These are phyloP conservation scores for Drosophila incognita DNA, from an alignment of 2,888 invertebrate genomes.

Conservation along the genomic window DNA sequence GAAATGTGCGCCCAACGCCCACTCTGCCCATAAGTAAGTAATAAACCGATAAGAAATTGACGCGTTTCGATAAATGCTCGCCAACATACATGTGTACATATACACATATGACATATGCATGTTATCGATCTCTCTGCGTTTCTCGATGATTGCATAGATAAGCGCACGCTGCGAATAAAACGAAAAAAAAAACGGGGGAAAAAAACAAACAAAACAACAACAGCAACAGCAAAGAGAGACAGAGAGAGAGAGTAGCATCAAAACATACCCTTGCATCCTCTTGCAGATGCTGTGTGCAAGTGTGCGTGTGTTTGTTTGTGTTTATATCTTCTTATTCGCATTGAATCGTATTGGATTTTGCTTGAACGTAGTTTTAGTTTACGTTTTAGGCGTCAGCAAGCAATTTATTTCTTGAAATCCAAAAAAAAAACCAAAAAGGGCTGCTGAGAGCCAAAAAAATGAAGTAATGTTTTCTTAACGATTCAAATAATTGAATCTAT, in stretches of 20 bases:
- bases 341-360: slow-evolving; percentile 24
- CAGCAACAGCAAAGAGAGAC: slow-evolving; percentile 3
- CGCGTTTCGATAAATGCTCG: slow-evolving; percentile 28
- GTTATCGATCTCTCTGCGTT: slow-evolving; percentile 52
- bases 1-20: slow-evolving; percentile 86
- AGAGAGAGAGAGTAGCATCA: slow-evolving; percentile 10
- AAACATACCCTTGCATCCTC: slow-evolving; percentile 5
- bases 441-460: neutral
- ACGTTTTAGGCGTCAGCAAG: neutral
- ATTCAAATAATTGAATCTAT: neutral
- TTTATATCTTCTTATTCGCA: slow-evolving; percentile 31
- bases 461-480: neutral
- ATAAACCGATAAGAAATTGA: slow-evolving; percentile 54
- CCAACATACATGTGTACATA: neutral
- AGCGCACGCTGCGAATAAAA: slow-evolving; percentile 33
- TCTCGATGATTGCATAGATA: slow-evolving; percentile 59
- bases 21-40: slow-evolving; percentile 84
- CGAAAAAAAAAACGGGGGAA: neutral
- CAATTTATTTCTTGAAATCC: neutral
- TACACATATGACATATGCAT: neutral
- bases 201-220: slow-evolving; percentile 5
- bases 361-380: neutral
- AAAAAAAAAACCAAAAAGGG: neutral
- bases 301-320: slow-evolving; percentile 7
- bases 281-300: neutral